Percentiles rank a stretch among this genome's conserved stretches.
phyloP scores from a whole-genome alignment of 2,113 vertebrate species.

The Ursus arctos region DNA sequence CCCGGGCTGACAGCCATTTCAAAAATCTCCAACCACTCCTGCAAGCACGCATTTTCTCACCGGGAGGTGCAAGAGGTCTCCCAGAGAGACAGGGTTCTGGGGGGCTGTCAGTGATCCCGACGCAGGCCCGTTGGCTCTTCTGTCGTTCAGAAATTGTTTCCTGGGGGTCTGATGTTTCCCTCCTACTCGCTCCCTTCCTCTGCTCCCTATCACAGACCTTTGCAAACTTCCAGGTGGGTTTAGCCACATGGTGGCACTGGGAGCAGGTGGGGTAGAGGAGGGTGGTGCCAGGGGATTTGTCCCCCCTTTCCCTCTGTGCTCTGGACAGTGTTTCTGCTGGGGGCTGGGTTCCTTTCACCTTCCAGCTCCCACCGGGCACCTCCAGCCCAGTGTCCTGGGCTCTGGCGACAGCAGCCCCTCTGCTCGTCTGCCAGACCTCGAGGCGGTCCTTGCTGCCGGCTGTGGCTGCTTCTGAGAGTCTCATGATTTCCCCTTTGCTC shows the following conservation, averaged over 20 bases:
- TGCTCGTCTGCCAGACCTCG: not conserved
- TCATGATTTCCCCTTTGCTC: not conserved
- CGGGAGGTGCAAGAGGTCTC: not conserved
- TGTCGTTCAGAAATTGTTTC: not conserved
- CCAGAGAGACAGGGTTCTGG: not conserved
- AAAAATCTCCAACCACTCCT: not conserved
- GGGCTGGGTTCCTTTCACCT: not conserved
- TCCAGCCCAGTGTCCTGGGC: not conserved
- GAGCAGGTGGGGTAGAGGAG: too few relatives aligned
- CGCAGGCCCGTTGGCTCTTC: rapidly evolving
- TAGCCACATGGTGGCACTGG: rapidly evolving
- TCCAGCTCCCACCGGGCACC: not conserved
- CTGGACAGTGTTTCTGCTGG: not conserved
- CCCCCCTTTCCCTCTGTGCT: not conserved
- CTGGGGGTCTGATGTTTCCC: rapidly evolving
- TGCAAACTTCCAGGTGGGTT: not conserved
- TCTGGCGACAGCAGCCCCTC: too few relatives aligned
- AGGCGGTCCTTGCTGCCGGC: rapidly evolving
- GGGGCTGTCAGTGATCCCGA: not conserved
- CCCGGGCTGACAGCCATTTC: not conserved
- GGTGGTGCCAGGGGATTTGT: rapidly evolving
- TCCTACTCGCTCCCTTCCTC: rapidly evolving
- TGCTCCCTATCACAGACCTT: not conserved
- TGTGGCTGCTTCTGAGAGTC: rapidly evolving
- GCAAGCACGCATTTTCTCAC: not conserved